These are phyloP conservation scores for Cephus pulcher DNA, from an alignment of 2,888 invertebrate genomes.

Conservation along the genomic window DNA sequence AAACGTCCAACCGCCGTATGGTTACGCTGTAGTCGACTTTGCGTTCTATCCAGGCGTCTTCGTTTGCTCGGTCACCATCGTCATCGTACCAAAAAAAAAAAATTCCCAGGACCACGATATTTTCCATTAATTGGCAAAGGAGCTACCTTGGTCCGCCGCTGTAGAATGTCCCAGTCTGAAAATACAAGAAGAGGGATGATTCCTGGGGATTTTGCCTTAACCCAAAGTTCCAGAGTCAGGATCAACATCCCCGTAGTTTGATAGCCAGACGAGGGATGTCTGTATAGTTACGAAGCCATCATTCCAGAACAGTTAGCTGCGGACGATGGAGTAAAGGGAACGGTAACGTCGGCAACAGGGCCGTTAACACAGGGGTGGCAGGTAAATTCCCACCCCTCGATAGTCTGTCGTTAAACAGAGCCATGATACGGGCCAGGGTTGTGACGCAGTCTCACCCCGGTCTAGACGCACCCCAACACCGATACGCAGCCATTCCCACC, in stretches of 20 bases:
- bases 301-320: constrained; percentile 1
- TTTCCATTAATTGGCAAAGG: background rate
- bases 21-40: background rate
- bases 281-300: background rate
- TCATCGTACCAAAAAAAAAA: background rate
- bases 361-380: constrained; percentile 10
- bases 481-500: constrained; percentile 55
- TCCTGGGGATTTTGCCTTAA: background rate
- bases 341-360: constrained; percentile 6
- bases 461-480: constrained; percentile 57
- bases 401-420: constrained; percentile 14
- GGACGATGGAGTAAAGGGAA: constrained; percentile 5
- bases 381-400: constrained; percentile 13
- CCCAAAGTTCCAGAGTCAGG: background rate
- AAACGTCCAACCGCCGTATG: background rate
- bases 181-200: background rate
- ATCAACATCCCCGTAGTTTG: background rate
- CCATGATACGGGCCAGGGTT: constrained; percentile 54
- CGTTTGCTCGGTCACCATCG: background rate
- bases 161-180: background rate
- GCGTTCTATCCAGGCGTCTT: background rate
- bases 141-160: background rate
- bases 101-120: background rate
- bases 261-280: background rate
- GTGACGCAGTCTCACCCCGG: constrained; percentile 61